These are phyloP conservation scores for Drosophila truncata DNA, from an alignment of 1,140 invertebrate species.

Conservation along the genomic window DNA sequence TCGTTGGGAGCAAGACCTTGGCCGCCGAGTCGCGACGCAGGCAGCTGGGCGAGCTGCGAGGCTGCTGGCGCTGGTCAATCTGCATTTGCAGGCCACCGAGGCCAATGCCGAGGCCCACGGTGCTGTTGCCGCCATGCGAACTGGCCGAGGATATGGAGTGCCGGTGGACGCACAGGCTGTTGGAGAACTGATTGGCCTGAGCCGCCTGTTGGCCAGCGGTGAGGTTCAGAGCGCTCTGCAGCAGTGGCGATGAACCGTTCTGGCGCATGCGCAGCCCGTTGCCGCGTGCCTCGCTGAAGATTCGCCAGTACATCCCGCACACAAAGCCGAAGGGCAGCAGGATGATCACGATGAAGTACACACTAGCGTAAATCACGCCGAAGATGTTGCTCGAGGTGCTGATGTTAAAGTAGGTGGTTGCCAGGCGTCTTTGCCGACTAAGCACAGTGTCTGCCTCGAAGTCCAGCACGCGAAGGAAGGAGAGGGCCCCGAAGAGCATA, in stretches of 20 bases:
- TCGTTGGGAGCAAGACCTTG: constrained; percentile 78
- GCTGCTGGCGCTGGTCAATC: constrained; percentile 70
- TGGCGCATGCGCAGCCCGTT: constrained; percentile 90
- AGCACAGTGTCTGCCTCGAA: constrained; percentile 70
- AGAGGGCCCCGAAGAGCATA: constrained; percentile 86
- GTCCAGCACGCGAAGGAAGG: constrained; percentile 79
- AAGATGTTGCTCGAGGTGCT: constrained; percentile 74
- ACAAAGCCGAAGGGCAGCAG: constrained; percentile 89
- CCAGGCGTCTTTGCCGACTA: constrained; percentile 57
- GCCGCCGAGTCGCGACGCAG: constrained; percentile 77
- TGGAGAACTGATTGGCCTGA: constrained; percentile 83
- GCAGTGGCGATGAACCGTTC: constrained; percentile 87
- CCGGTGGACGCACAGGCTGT: constrained; percentile 73
- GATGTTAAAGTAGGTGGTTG: constrained; percentile 71
- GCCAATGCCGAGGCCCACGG: constrained; percentile 15
- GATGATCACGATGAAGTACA: constrained; percentile 88
- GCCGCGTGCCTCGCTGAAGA: constrained; percentile 90
- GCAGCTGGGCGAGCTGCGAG: constrained; percentile 66
- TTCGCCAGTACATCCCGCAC: constrained; percentile 90
- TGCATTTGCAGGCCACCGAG: constrained; percentile 79
- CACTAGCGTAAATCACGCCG: constrained; percentile 78
- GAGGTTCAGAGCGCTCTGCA: constrained; percentile 85
- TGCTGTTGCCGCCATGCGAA: constrained; percentile 65
- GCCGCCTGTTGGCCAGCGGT: constrained; percentile 77
- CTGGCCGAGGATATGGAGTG: constrained; percentile 80